Evolutionary conservation across 2,797 vertebrate genomes (phyloP).

Genomic region (Pipistrellus kuhlii): DNA sequence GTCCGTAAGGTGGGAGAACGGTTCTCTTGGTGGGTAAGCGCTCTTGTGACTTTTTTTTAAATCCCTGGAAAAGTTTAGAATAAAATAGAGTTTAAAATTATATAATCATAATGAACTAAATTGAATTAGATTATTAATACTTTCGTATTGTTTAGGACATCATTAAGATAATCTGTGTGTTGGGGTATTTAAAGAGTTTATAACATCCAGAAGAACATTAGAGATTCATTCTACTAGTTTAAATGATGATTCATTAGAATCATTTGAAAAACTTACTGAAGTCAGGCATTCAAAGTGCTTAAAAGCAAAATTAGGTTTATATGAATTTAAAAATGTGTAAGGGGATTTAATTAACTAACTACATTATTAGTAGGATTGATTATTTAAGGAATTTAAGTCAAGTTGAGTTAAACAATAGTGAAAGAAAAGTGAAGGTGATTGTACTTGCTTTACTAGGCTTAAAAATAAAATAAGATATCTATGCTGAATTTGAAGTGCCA

Average conservation of each 20-base stretch:
- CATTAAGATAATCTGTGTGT: conserved; percentile 21
- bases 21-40: neutral
- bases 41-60: neutral
- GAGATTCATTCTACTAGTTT: neutral
- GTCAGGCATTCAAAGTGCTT: neutral
- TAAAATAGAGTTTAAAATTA: conserved; percentile 11
- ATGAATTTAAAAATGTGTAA: neutral
- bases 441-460: conserved; percentile 22
- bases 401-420: conserved; percentile 18
- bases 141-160: neutral
- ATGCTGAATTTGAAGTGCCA: neutral
- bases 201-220: neutral
- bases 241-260: neutral
- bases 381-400: conserved; percentile 18
- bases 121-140: neutral
- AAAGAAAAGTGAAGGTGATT: neutral
- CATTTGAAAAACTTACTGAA: neutral
- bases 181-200: neutral
- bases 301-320: conserved; percentile 51
- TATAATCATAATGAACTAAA: neutral
- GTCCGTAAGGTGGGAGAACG: neutral
- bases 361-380: neutral
- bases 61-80: neutral
- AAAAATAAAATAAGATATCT: neutral
- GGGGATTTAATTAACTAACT: neutral